Evolutionary conservation across 30 jellyfish, hydroid and myxozoan genomes (phyloP).

Genomic region (Rhopilema esculentum): DNA sequence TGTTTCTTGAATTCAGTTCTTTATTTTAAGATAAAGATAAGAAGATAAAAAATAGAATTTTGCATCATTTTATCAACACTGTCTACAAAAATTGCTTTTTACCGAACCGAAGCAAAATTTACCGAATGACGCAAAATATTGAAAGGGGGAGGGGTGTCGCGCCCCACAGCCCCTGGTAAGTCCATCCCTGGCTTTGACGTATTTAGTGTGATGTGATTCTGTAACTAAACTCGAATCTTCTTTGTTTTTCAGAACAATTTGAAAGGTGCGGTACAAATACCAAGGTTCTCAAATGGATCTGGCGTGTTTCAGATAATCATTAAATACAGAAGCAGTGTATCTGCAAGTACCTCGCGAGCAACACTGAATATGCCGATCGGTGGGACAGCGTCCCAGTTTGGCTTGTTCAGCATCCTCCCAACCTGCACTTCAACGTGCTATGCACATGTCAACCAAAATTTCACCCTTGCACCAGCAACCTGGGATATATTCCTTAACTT

Average conservation of each 20-base stretch:
- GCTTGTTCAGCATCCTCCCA: constrained; percentile 16
- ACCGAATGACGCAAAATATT: too few species aligned
- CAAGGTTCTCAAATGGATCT: constrained; percentile 44
- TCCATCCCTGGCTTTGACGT: too few species aligned
- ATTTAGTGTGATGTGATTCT: too few species aligned
- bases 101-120: too few species aligned
- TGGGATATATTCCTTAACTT: constrained; percentile 61
- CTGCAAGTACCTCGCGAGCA: constrained; percentile 13
- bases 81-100: too few species aligned
- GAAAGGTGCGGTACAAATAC: constrained; percentile 59
- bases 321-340: constrained; percentile 46
- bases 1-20: too few species aligned
- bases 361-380: not conserved
- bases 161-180: too few species aligned
- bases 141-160: too few species aligned
- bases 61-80: too few species aligned
- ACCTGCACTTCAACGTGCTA: constrained; percentile 58
- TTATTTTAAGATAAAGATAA: too few species aligned
- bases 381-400: not conserved
- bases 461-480: constrained; percentile 34
- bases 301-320: constrained; percentile 53
- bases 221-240: too few species aligned
- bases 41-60: too few species aligned
- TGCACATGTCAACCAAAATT: constrained; percentile 16
- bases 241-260: constrained; percentile 7